Evolutionary conservation across 2,113 vertebrate species (phyloP), one percentile per base, ranked within the genome.

Genomic region (Sapajus apella): DNA sequence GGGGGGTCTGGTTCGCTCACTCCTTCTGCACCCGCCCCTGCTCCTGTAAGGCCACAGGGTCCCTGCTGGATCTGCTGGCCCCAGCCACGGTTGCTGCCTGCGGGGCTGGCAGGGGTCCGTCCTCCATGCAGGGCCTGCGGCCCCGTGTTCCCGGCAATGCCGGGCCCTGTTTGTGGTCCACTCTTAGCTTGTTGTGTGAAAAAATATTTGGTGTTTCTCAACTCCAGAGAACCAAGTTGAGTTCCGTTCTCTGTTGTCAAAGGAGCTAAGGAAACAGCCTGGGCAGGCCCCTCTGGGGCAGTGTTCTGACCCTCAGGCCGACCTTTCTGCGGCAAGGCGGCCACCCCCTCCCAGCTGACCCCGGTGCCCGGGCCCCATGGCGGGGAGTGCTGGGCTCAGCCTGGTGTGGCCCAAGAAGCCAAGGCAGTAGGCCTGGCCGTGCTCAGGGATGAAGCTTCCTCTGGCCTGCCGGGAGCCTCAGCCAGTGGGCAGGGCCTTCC

Each of bases 1-100:
- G 35, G 3, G 25, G 40, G 50, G 1, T 66, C 20, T 0, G 13
- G 14, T 52, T 13, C 0, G 0, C 5, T 61, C 27, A 47, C 61
- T 50, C 21, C 56, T 14, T 47, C 23, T 2, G 37, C 4, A 40
- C 35, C 45, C 58, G 17, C 40, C 3, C 68, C 5, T 0, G 17
- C 40, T 12, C 35, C 55, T 30, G 4, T 16, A 3, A 37, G 85
- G 47, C 43, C n/a, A 2, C 40, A 1, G 84, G 40, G 61, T 25
- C 72, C 91, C 40, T 70, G 40, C 21, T 72, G 64, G 50, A 4
- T 7, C 72, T 6, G 23, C 40, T 23, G 1, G 11, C 11, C 12
- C 40, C 6, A 1, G 5, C 21, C 72, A 14, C 3, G 5, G 83
- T 4, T 3, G 21, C 47, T 43, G 40, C 43, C 70, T 4, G 50